These are phyloP conservation scores for Rhinichthys osculus DNA, from an alignment of 2,797 vertebrate genomes.

Conservation along the genomic window DNA sequence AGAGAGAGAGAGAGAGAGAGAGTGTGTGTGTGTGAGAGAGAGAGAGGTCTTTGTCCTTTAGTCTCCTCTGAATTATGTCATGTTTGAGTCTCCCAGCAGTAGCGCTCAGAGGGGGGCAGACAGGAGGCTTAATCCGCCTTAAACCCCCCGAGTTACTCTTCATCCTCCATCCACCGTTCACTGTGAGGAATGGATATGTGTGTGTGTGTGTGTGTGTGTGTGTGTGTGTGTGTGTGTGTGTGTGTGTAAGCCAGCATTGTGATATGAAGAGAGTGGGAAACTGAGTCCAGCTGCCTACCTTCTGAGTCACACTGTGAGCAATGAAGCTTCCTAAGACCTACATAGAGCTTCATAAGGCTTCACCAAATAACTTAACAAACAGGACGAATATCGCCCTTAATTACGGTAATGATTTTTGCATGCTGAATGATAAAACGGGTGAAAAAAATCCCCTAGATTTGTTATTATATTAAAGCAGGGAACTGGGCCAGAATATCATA, in stretches of 20 bases:
- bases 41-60: constrained; percentile 41
- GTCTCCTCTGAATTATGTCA: constrained; percentile 49
- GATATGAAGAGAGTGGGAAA: constrained; percentile 18
- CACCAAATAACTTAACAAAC: not conserved
- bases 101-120: constrained; percentile 23
- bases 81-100: constrained; percentile 51
- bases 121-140: constrained; percentile 9
- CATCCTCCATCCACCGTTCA: not conserved
- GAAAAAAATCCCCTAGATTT: not conserved
- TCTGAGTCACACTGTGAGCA: constrained; percentile 1
- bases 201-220: not conserved
- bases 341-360: not conserved
- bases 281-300: not conserved
- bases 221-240: not conserved
- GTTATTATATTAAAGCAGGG: not conserved
- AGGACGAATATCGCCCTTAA: not conserved
- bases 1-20: too few species aligned
- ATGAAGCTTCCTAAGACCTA: not conserved
- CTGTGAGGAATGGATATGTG: constrained; percentile 21
- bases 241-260: not conserved
- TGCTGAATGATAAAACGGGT: not conserved
- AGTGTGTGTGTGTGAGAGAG: constrained; percentile 7
- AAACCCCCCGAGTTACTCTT: constrained; percentile 16
- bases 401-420: not conserved
- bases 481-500: not conserved